Base-by-base conservation (phyloP, 1,140 invertebrate species). In the Diachasmimorpha longicaudata region DNA sequence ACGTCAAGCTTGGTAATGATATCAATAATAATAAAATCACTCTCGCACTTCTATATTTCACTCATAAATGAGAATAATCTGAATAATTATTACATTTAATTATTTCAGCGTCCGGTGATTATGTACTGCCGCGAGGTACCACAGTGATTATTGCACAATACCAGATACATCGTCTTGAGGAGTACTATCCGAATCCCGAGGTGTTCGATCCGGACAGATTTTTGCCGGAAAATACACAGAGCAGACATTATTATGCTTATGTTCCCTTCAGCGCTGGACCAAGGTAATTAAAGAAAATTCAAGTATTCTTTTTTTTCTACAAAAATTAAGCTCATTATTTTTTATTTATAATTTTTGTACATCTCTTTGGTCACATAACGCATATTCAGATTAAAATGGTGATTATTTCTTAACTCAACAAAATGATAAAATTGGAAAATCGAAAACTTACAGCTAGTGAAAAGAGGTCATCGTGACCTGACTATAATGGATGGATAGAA, bases 161-260 rank as follows among this genome's bases (percentile, higher is more conserved):
- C 81, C 92, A 93, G 81, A 87, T 96, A 37, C 97, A 98, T 87
- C 92, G 95, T 68, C 90, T 94, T 70, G 86, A 91, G 10, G 93
- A 96, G 78, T 90, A 93, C 77, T 98, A 94, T 85, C 93, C 95
- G 0, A 94, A 98, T 84, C 95, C 97, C 0, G 90, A 95, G 37
- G 91, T 89, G 70, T 99, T 97, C 85, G 91, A 98, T 89, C 97
- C 97, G 0, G 96, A 98, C 77, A 94, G 97, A 84, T 99, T 98
- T 90, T 88, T 96, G 58, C 93, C 95, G 0, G 96, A 98, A 85
- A 93, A 93, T 75, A 92, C 92, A 67, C 91, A 93, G 69, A 92
- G 93, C 83, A 90, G 96, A 83, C 94, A 94, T 85, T 96, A 96
- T 80, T 98, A 96, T 85, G 91, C 95, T 23, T 97, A 94, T 80